Evolutionary conservation across 2,113 vertebrate genomes (phyloP).

Genomic region (Tonatia bakeri): DNA sequence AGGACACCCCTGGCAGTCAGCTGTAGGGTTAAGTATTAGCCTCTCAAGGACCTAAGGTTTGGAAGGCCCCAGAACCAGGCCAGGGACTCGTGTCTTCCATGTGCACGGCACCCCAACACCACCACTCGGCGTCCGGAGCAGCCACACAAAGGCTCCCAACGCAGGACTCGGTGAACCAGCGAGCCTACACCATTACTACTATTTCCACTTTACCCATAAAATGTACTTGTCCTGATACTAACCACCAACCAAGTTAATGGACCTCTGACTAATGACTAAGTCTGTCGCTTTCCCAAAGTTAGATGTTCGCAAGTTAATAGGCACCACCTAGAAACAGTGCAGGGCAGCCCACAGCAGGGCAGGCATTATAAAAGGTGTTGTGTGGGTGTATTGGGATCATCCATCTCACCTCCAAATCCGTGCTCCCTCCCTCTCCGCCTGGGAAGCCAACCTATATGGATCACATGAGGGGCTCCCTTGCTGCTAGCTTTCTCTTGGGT

Average conservation of each 20-base stretch:
- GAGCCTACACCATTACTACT: neutral
- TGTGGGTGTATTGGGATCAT: accelerated
- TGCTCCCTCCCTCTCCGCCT: neutral
- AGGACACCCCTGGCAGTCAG: neutral
- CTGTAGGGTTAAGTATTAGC: neutral
- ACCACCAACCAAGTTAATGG: neutral
- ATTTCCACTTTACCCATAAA: neutral
- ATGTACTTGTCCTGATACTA: neutral
- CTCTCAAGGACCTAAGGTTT: neutral
- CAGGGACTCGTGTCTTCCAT: neutral
- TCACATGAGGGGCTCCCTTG: neutral
- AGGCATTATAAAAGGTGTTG: too few species aligned
- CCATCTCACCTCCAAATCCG: neutral
- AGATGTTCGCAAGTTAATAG: neutral
- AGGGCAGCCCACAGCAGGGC: neutral
- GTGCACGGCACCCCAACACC: accelerated
- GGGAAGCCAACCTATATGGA: neutral
- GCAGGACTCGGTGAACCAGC: neutral
- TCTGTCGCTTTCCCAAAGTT: neutral
- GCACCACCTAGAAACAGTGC: neutral
- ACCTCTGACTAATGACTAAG: neutral
- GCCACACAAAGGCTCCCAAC: neutral
- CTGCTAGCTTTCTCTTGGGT: neutral
- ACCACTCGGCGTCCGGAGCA: neutral
- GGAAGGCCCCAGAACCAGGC: neutral